Evolutionary conservation across 2,888 invertebrate genomes (phyloP).

Genomic region (Anthophora plumipes): DNA sequence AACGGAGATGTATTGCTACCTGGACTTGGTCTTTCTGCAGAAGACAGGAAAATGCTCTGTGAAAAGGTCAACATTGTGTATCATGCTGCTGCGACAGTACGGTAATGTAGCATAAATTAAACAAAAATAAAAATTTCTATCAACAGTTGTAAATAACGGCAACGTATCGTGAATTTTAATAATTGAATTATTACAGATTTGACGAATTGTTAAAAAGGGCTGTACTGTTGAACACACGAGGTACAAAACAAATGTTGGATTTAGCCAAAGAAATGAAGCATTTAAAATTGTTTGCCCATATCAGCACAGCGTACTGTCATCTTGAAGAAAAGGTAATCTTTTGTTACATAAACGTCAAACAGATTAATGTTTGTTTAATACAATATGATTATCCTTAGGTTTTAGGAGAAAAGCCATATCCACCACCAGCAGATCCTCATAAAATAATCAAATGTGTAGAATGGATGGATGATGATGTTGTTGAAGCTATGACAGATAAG

Average conservation of each 20-base stretch:
- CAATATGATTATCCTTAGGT: conserved; percentile 79
- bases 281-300: conserved; percentile 90
- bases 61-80: conserved; percentile 93
- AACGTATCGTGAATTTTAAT: no score
- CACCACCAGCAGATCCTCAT: conserved; percentile 91
- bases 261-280: conserved; percentile 92
- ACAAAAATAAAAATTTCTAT: background rate
- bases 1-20: conserved; percentile 90
- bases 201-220: conserved; percentile 96
- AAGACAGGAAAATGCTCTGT: conserved; percentile 88
- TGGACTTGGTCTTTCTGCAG: conserved; percentile 89
- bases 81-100: conserved; percentile 87
- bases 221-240: conserved; percentile 95
- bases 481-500: conserved; percentile 88
- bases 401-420: conserved; percentile 94
- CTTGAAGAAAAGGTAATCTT: conserved; percentile 85
- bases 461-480: conserved; percentile 91
- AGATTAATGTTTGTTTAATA: background rate
- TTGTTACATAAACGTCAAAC: background rate
- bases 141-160: background rate
- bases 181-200: conserved; percentile 87
- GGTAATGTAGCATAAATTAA: conserved; percentile 67
- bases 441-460: conserved; percentile 91
- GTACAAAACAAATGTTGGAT: conserved; percentile 94
- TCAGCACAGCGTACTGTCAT: conserved; percentile 97